A percentile compares a stretch with the other conserved stretches of the same genome.
phyloP scores from a whole-genome alignment of 2,113 vertebrate genomes.

The Puntigrus tetrazona region DNA sequence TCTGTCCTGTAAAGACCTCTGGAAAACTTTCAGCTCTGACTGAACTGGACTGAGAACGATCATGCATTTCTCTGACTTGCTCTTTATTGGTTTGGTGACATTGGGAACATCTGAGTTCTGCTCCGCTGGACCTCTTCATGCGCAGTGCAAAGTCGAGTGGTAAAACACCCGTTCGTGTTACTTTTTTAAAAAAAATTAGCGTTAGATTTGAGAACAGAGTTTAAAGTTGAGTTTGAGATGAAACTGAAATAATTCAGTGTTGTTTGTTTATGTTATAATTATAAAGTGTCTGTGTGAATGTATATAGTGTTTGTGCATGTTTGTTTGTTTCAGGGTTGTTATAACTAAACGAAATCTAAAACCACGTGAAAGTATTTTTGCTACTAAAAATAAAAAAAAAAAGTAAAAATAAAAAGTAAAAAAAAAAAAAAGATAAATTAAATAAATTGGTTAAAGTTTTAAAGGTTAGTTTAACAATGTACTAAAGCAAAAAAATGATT shows the following conservation, averaged over 20 bases:
- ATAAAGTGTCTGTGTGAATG: neutral
- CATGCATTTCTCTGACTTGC: slow-evolving; percentile 36
- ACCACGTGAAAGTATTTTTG: too few species aligned
- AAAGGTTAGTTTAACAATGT: too few species aligned
- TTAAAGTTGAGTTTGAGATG: neutral
- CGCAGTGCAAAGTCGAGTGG: slow-evolving; percentile 78
- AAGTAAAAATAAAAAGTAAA: too few species aligned
- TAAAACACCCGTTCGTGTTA: slow-evolving; percentile 45
- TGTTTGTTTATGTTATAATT: neutral
- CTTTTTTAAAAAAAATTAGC: neutral
- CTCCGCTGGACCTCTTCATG: slow-evolving; percentile 71
- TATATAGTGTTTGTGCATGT: neutral
- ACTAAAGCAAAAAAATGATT: too few species aligned
- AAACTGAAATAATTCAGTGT: neutral
- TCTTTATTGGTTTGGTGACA: slow-evolving; percentile 51
- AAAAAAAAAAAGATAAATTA: too few species aligned
- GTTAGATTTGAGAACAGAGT: neutral
- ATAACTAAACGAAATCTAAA: too few species aligned
- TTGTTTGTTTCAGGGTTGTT: neutral
- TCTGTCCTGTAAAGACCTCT: slow-evolving; percentile 15
- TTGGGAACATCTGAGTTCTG: slow-evolving; percentile 44
- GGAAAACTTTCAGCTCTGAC: neutral
- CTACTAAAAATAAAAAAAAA: too few species aligned
- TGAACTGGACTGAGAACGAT: neutral
- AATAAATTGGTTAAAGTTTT: too few species aligned